Evolutionary conservation across 2,888 invertebrate species (phyloP).

Genomic region (Pseudanteris insignis): DNA sequence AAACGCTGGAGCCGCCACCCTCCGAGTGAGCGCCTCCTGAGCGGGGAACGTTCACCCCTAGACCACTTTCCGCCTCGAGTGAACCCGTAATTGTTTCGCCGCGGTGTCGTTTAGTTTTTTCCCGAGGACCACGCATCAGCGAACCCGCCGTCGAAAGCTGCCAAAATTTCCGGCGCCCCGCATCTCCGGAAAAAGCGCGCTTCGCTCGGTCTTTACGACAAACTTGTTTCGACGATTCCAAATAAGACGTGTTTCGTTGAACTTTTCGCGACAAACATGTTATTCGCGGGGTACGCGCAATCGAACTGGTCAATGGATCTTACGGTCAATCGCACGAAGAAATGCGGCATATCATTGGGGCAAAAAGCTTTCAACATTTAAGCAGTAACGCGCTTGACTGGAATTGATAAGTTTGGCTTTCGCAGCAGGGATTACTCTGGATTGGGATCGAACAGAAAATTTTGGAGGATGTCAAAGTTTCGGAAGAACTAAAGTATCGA

Average conservation of each 20-base stretch:
- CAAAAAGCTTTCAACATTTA: constrained; percentile 22
- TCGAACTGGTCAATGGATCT: constrained; percentile 8
- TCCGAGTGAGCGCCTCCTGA: constrained; percentile 30
- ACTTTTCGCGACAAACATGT: no score
- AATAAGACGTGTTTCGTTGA: no score
- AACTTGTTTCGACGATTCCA: no score
- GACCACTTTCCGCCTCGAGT: constrained; percentile 48
- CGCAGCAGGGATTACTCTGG: no score
- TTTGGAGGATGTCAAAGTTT: no score
- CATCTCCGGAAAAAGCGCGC: no score
- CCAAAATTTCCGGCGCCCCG: constrained; percentile 16
- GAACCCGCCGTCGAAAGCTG: constrained; percentile 12
- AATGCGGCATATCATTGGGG: constrained; percentile 14
- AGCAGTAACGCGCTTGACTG: constrained; percentile 7
- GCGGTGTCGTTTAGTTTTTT: constrained; percentile 41
- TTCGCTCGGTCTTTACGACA: no score
- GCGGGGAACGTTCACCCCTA: constrained; percentile 25
- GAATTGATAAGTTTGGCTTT: constrained; percentile 16
- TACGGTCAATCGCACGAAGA: constrained; percentile 14
- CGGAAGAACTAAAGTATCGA: no score
- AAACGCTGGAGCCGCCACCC: constrained; percentile 57
- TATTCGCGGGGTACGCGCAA: background rate
- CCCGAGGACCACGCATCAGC: constrained; percentile 20
- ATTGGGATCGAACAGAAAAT: no score
- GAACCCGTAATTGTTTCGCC: constrained; percentile 47